A percentile compares a stretch with the other conserved stretches of the same genome.
These are phyloP conservation scores for Perognathus longimembris DNA, from an alignment of 2,113 vertebrate species.

Conservation along the genomic window DNA sequence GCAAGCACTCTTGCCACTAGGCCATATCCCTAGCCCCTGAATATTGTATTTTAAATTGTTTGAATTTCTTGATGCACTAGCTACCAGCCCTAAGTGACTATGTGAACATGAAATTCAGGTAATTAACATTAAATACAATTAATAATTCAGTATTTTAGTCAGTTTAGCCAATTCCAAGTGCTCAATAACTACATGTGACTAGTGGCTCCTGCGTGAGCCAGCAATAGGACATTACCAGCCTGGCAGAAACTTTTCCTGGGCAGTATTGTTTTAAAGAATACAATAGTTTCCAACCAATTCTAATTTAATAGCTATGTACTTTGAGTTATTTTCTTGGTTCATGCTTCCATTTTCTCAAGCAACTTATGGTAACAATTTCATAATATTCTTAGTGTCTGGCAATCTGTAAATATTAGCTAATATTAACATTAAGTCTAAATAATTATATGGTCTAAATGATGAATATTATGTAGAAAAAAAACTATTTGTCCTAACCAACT, in stretches of 20 bases:
- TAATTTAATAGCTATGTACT: not conserved
- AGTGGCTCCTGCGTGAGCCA: not conserved
- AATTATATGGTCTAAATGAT: not conserved
- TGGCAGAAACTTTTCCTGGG: not conserved
- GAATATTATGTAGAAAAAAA: not conserved
- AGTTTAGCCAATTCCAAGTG: not conserved
- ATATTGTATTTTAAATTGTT: not conserved
- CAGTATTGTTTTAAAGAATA: not conserved
- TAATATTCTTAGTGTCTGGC: not conserved
- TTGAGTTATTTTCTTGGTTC: not conserved
- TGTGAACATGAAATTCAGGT: slow-evolving; percentile 24
- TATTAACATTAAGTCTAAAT: not conserved
- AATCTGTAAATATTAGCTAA: slow-evolving; percentile 11
- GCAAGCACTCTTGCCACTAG: too few relatives aligned
- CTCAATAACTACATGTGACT: not conserved
- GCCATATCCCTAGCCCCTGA: too few relatives aligned
- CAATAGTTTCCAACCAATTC: not conserved
- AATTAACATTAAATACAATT: slow-evolving; percentile 19
- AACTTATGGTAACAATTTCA: too few relatives aligned
- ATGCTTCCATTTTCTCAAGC: not conserved
- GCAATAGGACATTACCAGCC: not conserved
- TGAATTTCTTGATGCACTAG: not conserved
- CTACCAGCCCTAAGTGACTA: not conserved
- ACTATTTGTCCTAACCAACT: not conserved
- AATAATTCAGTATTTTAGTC: not conserved